Conservation (phyloP, 2,113 vertebrate species). For the Platysteira castanea region DNA sequence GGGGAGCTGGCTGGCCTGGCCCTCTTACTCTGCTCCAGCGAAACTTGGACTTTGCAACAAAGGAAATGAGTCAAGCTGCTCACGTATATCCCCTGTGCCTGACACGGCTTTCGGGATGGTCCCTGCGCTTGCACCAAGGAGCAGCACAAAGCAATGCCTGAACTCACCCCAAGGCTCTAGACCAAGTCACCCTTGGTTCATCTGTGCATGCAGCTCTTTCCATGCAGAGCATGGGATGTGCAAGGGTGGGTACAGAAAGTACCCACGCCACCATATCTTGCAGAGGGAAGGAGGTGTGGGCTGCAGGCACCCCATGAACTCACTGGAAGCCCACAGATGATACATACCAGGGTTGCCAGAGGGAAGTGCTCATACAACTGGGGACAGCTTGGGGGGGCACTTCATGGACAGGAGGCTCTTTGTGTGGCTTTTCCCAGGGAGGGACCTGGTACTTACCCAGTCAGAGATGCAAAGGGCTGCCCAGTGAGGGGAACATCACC, state of each 20-base stretch:
- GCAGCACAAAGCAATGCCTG: neutral
- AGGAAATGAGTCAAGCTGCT: neutral
- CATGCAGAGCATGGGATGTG: neutral
- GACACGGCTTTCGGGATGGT: rapidly evolving
- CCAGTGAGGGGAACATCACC: rapidly evolving
- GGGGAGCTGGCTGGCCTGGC: neutral
- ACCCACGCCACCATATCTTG: neutral
- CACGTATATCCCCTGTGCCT: neutral
- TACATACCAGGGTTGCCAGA: rapidly evolving
- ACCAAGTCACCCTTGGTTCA: neutral
- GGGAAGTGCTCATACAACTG: rapidly evolving
- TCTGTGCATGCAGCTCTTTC: neutral
- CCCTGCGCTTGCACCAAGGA: neutral
- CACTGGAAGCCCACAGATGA: neutral
- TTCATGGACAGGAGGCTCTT: neutral
- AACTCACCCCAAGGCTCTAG: rapidly evolving
- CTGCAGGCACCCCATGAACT: neutral
- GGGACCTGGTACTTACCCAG: neutral
- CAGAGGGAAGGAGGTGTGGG: neutral
- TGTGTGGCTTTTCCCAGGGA: neutral
- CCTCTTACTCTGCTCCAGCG: neutral
- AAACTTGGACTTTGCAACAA: neutral
- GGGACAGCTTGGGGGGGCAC: neutral
- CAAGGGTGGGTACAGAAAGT: neutral
- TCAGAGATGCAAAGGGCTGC: neutral